Conservation (phyloP, 1,140 invertebrate genomes). For the Gerris buenoi region DNA sequence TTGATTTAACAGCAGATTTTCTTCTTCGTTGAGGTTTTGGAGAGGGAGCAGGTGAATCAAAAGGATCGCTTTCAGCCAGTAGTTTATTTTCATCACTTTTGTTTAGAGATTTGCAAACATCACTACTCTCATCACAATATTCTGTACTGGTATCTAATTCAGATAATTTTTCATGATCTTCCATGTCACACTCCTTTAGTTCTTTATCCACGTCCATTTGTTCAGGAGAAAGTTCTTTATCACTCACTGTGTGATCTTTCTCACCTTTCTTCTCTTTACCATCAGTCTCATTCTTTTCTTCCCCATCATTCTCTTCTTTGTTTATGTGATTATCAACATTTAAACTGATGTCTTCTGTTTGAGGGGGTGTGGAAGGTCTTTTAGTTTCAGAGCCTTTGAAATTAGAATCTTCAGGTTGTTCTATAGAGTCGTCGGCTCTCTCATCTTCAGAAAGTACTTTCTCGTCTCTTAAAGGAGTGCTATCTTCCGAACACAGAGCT, state of each 20-base stretch:
- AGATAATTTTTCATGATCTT: no score
- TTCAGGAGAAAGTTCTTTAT: conserved; percentile 22
- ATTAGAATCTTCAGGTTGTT: neutral
- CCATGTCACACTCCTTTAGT: conserved; percentile 27
- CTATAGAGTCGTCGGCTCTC: neutral
- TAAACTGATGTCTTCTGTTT: conserved; percentile 20
- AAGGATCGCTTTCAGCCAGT: no score
- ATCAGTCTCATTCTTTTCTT: conserved; percentile 14
- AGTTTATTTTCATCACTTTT: no score
- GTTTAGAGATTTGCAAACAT: conserved; percentile 28
- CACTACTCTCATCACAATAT: conserved; percentile 29
- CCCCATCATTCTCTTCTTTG: conserved; percentile 19
- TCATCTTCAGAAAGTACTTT: conserved; percentile 7
- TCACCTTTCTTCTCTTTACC: no score
- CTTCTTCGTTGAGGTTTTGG: no score
- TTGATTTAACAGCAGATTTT: no score
- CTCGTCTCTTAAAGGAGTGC: conserved; percentile 13
- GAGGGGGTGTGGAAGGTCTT: neutral
- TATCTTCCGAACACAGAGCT: conserved; percentile 5
- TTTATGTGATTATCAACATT: conserved; percentile 17
- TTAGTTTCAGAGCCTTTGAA: neutral
- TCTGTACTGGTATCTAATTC: conserved; percentile 31
- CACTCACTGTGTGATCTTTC: no score
- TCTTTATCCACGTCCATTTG: conserved; percentile 19
- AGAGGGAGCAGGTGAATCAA: no score